Base-by-base conservation (phyloP, 2,113 vertebrate species). In the Polypterus senegalus region DNA sequence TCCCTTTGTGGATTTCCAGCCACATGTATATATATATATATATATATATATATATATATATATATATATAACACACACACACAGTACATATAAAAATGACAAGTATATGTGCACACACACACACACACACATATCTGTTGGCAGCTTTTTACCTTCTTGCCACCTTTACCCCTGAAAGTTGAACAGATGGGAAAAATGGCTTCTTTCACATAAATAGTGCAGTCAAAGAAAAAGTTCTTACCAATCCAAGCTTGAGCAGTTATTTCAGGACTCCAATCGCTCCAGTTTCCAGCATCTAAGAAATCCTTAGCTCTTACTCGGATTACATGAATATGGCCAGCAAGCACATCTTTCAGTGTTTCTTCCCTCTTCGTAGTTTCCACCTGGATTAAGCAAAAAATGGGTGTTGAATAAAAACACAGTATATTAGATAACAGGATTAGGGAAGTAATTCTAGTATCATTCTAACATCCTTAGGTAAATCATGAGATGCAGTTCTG, bases 241-340 rank as follows among this genome's bases (percentile, higher is more conserved):
- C 86, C 81, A 59, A 54, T 67, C 86, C 85, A 87, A 3, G 86
- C 79, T 44, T 9, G 63, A 47, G 3, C 71, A 2, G 69, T 48
- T 9, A 68, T 54, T 61, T 71, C 43, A 1, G 68, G 64, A 60
- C 73, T 83, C 86, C 86, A 87, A 7, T 86, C 84, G 44, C 86
- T 87, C 86, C 86, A 88, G 58, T 81, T 77, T 64, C 77, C 76
- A 3, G 56, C 3, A 60, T 76, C 74, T n/a, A 82, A 49, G 3
- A 65, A 80, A 0, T 88, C 86, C 5, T 58, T 80, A 44, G 79
- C 77, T 71, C 76, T 74, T 3, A 87, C 69, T 67, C 83, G 78
- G 47, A 87, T 70, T 9, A 83, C 64, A 69, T 86, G 82, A 9
- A 68, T 3, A 69, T 82, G 70, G 7, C 75, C 80, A 1, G 73